A percentile compares a stretch with the other conserved stretches of the same genome.
These are phyloP conservation scores for Phylloscopus trochilus DNA, from an alignment of 2,113 vertebrate genomes.

Conservation along the genomic window DNA sequence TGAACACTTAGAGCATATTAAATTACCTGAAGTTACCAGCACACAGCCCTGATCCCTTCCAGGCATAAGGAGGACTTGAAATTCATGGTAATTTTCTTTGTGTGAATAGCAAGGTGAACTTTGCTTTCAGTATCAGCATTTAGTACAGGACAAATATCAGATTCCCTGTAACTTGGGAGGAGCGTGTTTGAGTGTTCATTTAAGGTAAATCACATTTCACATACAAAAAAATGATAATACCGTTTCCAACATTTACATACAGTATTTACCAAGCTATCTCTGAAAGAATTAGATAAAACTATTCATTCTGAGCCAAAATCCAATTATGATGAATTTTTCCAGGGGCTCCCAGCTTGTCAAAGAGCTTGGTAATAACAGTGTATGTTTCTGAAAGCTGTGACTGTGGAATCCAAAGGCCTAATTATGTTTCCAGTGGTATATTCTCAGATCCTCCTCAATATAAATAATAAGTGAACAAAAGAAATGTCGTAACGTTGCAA, in stretches of 20 bases:
- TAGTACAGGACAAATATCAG: neutral
- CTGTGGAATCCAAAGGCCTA: neutral
- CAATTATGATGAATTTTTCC: neutral
- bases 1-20: neutral
- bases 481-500: neutral
- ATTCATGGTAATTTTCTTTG: neutral
- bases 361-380: neutral
- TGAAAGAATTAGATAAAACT: neutral
- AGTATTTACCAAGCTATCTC: neutral
- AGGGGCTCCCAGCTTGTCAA: neutral
- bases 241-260: neutral
- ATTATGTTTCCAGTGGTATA: neutral
- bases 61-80: neutral
- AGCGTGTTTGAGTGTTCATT: accelerated
- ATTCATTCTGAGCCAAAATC: neutral
- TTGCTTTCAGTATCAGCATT: neutral
- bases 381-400: neutral
- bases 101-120: neutral
- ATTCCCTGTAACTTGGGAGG: neutral
- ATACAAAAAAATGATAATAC: neutral
- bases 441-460: neutral
- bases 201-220: neutral
- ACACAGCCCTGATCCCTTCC: neutral
- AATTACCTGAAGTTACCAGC: neutral
- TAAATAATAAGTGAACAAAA: neutral